These are phyloP conservation scores for Paracentrotus lividus DNA, from an alignment of 53 echinoderm and acorn worm genomes.

Conservation along the genomic window DNA sequence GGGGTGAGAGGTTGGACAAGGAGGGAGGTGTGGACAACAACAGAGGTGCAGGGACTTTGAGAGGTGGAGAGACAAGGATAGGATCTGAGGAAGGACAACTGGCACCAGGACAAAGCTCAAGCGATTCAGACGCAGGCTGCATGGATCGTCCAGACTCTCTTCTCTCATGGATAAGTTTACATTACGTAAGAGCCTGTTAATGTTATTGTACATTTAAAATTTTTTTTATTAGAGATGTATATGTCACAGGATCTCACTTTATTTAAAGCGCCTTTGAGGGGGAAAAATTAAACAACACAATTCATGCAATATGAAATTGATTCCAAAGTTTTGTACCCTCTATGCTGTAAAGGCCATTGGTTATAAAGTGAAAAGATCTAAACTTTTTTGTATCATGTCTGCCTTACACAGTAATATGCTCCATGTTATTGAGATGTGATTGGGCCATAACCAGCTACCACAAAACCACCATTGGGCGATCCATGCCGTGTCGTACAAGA, in stretches of 20 bases:
- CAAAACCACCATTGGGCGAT: no score
- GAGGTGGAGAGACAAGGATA: background rate
- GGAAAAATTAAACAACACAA: background rate
- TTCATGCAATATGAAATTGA: no score
- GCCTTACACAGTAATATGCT: no score
- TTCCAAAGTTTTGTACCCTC: no score
- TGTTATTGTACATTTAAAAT: background rate
- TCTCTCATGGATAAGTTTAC: constrained; percentile 86
- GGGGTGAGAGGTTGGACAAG: background rate
- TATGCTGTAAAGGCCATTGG: no score
- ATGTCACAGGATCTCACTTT: background rate
- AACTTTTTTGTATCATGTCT: no score
- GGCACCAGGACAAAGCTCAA: background rate
- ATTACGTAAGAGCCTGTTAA: constrained; percentile 76
- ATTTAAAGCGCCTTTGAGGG: background rate
- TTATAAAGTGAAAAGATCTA: no score
- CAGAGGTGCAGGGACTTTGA: constrained; percentile 4
- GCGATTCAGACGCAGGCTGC: constrained; percentile 47
- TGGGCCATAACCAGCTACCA: no score
- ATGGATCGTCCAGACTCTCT: constrained; percentile 79
- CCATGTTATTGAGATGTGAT: no score
- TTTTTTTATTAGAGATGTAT: background rate
- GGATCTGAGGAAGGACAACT: background rate
- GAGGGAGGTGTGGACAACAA: background rate
- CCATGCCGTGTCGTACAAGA: no score